Conservation (phyloP, 2,113 vertebrate species). For the Geococcyx californianus region DNA sequence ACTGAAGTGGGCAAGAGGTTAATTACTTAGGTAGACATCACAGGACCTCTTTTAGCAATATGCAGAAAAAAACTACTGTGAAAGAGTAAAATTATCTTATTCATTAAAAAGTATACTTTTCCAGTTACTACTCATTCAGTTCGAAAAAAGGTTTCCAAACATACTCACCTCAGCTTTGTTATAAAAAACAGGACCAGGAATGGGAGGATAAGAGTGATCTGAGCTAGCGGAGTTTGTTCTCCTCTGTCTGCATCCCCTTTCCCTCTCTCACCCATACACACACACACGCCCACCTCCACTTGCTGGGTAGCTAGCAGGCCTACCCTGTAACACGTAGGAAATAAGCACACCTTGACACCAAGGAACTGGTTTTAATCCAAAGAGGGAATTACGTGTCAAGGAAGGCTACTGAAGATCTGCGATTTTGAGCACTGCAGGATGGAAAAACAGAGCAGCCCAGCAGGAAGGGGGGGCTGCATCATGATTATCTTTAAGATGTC, state of each 20-base stretch:
- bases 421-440: too few species aligned
- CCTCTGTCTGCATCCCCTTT: not conserved
- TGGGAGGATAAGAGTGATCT: not conserved
- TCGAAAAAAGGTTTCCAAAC: not conserved
- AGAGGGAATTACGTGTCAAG: not conserved
- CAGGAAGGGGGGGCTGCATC: not conserved
- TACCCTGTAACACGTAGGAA: not conserved
- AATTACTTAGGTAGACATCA: not conserved
- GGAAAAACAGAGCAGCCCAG: not conserved
- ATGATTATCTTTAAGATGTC: not conserved
- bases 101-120: not conserved
- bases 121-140: not conserved
- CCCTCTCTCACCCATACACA: not conserved
- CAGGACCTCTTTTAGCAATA: not conserved
- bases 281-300: fast-evolving
- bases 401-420: not conserved
- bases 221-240: not conserved
- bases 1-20: not conserved
- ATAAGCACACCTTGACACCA: not conserved
- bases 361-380: not conserved
- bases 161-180: not conserved
- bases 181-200: not conserved
- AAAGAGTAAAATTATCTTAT: not conserved
- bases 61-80: not conserved
- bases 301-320: not conserved